Conservation (phyloP, 2,113 vertebrate species). For the Python bivittatus region DNA sequence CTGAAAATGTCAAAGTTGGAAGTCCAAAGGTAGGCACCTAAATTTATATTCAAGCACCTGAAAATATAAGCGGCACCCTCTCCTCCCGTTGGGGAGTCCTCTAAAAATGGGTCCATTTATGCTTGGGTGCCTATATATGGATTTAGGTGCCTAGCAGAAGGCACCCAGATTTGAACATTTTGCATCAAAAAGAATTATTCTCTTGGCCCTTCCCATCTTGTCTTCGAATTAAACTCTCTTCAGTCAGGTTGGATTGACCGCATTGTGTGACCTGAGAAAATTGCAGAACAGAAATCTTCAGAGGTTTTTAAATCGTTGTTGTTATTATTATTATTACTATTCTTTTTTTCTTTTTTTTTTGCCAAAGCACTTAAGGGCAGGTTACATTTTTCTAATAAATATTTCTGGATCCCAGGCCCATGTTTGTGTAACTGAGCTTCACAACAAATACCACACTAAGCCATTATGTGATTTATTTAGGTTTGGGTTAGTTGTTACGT, state of each 20-base stretch:
- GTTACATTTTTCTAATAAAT: neutral
- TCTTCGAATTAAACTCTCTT: neutral
- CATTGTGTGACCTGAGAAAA: neutral
- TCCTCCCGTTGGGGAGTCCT: slow-evolving; percentile 7
- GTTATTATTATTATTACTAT: neutral
- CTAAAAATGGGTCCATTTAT: slow-evolving; percentile 24
- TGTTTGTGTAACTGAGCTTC: neutral
- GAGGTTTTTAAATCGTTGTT: neutral
- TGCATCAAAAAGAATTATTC: neutral
- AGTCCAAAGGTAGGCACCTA: slow-evolving; percentile 9
- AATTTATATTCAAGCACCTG: neutral
- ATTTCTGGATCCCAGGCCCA: neutral
- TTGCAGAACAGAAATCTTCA: neutral
- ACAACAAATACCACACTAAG: too few relatives aligned
- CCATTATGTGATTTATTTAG: too few relatives aligned
- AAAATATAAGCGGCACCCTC: slow-evolving; percentile 14
- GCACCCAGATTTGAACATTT: slow-evolving; percentile 4
- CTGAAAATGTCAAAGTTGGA: neutral
- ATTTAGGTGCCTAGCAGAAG: neutral
- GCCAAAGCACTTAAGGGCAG: neutral
- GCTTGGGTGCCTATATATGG: accelerated
- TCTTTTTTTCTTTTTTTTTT: neutral
- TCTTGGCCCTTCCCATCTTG: accelerated
- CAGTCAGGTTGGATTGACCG: neutral
- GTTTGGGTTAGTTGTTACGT: too few relatives aligned